A percentile compares a stretch with the other conserved stretches of the same genome.
phyloP scores from a whole-genome alignment of 2,888 invertebrate genomes.

The Anthophora plumipes region DNA sequence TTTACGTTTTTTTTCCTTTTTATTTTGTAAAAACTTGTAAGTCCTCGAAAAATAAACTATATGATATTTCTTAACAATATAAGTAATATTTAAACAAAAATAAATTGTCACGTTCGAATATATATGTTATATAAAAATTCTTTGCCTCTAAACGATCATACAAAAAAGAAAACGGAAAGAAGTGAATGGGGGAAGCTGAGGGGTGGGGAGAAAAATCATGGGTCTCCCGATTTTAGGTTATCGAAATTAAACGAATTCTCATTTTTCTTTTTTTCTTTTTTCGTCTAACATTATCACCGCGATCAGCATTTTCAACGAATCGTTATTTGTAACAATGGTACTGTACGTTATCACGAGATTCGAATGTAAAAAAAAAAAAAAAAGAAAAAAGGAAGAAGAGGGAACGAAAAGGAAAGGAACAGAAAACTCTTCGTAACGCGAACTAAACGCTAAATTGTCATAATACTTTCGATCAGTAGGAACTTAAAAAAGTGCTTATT shows the following conservation, averaged over 20 bases:
- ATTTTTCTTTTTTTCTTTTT: too few relatives aligned
- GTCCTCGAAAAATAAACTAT: constrained; percentile 70
- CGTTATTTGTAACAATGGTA: too few relatives aligned
- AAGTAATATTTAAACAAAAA: constrained; percentile 64
- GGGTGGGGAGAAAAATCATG: constrained; percentile 3
- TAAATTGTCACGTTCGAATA: constrained; percentile 44
- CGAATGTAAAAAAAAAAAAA: neutral
- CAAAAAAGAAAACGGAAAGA: constrained; percentile 11
- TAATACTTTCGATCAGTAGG: constrained; percentile 59
- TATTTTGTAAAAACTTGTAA: constrained; percentile 65
- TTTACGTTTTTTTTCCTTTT: constrained; percentile 68
- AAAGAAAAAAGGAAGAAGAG: neutral
- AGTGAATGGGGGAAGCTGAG: too few relatives aligned
- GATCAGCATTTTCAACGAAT: neutral
- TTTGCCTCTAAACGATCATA: constrained; percentile 23
- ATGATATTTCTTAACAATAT: constrained; percentile 66
- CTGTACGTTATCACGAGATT: neutral
- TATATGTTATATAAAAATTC: constrained; percentile 41
- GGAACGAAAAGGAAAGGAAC: neutral
- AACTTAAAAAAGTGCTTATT: constrained; percentile 44
- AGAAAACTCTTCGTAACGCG: constrained; percentile 4
- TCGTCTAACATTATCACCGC: constrained; percentile 4
- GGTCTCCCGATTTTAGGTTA: constrained; percentile 8
- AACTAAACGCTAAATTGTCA: constrained; percentile 41
- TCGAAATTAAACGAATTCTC: constrained; percentile 42